Percentiles rank a stretch among this genome's conserved stretches.
phyloP scores from a whole-genome alignment of 2,113 vertebrate genomes.

The Pampusana beccarii region DNA sequence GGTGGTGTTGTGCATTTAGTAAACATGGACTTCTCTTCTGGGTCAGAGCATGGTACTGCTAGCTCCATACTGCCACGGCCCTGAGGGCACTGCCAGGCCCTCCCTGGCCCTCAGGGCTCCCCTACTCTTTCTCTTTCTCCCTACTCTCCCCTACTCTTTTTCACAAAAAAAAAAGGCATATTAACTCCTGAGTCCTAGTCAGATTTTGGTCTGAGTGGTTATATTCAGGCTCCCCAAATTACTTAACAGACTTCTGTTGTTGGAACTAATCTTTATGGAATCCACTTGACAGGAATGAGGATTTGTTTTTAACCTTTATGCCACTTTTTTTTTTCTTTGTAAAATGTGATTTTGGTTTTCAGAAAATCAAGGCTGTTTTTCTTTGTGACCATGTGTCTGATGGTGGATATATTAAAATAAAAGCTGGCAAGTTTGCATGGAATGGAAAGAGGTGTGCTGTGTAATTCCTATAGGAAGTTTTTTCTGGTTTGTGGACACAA shows the following conservation, averaged over 20 bases:
- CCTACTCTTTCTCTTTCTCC: too few species aligned
- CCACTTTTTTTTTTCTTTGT: not conserved
- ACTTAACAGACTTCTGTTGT: not conserved
- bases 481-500: not conserved
- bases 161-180: not conserved
- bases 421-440: not conserved
- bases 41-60: accelerated
- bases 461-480: not conserved
- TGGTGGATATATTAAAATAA: not conserved
- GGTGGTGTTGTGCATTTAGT: not conserved
- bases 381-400: not conserved
- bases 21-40: not conserved
- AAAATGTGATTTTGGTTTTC: not conserved
- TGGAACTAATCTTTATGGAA: not conserved
- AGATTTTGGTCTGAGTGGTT: not conserved
- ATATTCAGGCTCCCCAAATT: not conserved
- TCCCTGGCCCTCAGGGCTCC: not conserved
- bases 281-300: not conserved
- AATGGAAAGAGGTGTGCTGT: not conserved
- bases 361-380: not conserved
- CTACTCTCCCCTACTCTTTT: not conserved
- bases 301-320: not conserved
- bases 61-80: accelerated
- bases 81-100: too few species aligned
- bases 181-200: not conserved